Base-by-base conservation (phyloP, 2,797 vertebrate genomes). In the Sarcoramphus papa region DNA sequence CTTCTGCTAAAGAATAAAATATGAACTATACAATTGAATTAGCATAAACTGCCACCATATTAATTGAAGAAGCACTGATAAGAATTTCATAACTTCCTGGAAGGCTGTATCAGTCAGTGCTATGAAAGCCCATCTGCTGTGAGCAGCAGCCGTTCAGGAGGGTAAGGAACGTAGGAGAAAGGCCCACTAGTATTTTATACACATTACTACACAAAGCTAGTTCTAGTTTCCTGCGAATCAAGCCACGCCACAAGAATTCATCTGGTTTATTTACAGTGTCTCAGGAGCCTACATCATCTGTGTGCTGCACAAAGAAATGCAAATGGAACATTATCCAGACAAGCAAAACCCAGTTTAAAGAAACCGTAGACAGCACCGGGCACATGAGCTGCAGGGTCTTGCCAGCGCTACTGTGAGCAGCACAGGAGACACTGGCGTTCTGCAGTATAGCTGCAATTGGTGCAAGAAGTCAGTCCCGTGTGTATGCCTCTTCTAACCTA, bases 241-340 rank as follows among this genome's bases (percentile, higher is more conserved):
- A 83, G 91, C 47, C 84, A 76, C 1, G 6, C 57, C 94, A 90
- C 90, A 94, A 80, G 74, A 91, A 90, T 94, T 95, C 81, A 90
- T 83, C 65, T 87, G 63, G 53, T 95, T 95, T 95, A 93, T 79
- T 95, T 95, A 90, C 48, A 53, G 87, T n/a, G 28, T 91, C 90
- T 93, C 89, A 90, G 77, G 33, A 96, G 92, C 90, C 88, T 94
- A 90, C n/a, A 45, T 63, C 30, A 83, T 83, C 64, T 14, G 86
- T 19, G 5, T 33, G 16, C 72, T 72, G 37, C 31, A 43, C 10
- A 10, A 87, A 92, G 72, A 94, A 93, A 95, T 60, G 60, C 72
- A 93, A 94, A 88, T 24, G 33, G 40, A 95, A 87, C 5, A 15
- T 68, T 45, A 83, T 33, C 79, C 88, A 90, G 92, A 92, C 68